A percentile compares a stretch with the other conserved stretches of the same genome.
Conservation (phyloP, 2,113 vertebrate genomes). For the Gymnarchus niloticus region DNA sequence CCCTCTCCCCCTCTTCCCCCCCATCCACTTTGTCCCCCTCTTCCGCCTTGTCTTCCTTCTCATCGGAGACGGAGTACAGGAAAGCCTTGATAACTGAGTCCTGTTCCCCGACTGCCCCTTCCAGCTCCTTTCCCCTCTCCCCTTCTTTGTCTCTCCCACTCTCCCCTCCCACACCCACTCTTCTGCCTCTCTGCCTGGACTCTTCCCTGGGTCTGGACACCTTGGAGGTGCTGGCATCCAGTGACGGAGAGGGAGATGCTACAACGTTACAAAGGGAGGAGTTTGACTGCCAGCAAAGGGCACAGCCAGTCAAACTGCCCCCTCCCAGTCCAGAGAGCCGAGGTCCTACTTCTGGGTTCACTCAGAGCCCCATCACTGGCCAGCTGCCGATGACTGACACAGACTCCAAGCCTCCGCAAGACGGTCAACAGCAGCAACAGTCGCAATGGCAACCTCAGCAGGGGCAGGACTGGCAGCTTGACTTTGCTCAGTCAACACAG, state of each 20-base stretch:
- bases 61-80: neutral
- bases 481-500: constrained; percentile 36
- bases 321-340: neutral
- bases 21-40: constrained; percentile 28
- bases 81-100: neutral
- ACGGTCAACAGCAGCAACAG: neutral
- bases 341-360: constrained; percentile 30
- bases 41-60: constrained; percentile 36
- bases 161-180: constrained; percentile 43
- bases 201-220: constrained; percentile 41
- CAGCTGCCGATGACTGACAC: neutral
- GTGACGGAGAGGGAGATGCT: constrained; percentile 11
- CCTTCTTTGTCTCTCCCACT: constrained; percentile 54
- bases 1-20: constrained; percentile 18
- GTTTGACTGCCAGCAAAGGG: neutral
- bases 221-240: constrained; percentile 22
- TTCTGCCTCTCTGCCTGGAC: constrained; percentile 42
- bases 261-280: no score
- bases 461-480: neutral
- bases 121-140: constrained; percentile 41
- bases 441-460: neutral
- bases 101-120: constrained; percentile 24
- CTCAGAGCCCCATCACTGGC: neutral
- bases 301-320: neutral
- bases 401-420: neutral